phyloP scores from a whole-genome alignment of 1,140 invertebrate genomes.

The Panulirus ornatus region DNA sequence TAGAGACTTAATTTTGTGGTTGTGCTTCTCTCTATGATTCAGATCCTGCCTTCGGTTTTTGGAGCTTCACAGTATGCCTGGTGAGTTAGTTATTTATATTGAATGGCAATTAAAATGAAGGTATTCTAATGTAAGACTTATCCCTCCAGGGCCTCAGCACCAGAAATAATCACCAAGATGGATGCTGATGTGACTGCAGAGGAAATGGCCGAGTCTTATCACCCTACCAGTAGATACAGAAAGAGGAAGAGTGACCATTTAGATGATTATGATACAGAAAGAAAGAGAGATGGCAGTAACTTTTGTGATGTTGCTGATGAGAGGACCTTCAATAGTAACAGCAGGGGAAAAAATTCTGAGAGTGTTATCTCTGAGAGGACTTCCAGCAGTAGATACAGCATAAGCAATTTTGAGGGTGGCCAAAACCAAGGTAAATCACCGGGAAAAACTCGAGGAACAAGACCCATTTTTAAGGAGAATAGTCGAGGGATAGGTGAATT shows the following conservation, averaged over 20 bases:
- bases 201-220: constrained; percentile 35
- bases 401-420: too few species aligned
- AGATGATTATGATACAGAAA: not conserved
- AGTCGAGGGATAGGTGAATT: not conserved
- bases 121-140: too few species aligned
- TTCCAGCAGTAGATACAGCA: too few species aligned
- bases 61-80: too few species aligned
- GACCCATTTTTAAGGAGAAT: not conserved
- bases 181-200: constrained; percentile 57
- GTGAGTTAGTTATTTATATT: not conserved
- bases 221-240: not conserved
- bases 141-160: not conserved
- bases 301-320: not conserved
- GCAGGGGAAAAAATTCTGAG: not conserved
- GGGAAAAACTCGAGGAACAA: not conserved
- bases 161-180: constrained; percentile 26
- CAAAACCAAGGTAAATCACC: not conserved
- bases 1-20: too few species aligned
- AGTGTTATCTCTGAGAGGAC: too few species aligned
- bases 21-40: too few species aligned
- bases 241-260: constrained; percentile 40
- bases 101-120: not conserved
- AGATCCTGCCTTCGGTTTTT: too few species aligned
- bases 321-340: not conserved
- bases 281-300: not conserved